Percentiles rank a stretch among this genome's conserved stretches.
Conservation (phyloP, 2,113 vertebrate species). For the Dendropsophus ebraccatus region DNA sequence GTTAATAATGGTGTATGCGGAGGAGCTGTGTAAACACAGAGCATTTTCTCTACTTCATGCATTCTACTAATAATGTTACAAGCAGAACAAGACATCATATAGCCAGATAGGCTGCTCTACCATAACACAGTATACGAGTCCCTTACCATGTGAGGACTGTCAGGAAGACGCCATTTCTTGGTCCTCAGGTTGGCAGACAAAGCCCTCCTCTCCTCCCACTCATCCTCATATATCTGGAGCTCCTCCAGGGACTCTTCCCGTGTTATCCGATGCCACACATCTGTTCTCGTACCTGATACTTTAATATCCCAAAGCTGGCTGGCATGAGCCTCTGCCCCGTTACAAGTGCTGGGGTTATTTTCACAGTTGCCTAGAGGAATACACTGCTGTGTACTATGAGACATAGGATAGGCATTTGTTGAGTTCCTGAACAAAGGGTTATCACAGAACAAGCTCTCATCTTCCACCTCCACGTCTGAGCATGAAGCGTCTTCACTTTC, state of each 20-base stretch:
- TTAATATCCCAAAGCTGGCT: constrained; percentile 17
- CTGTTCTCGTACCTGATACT: background rate
- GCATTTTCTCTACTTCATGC: too few relatives aligned
- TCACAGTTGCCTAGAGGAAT: background rate
- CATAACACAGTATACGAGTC: too few relatives aligned
- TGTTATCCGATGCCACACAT: background rate
- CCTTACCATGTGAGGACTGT: background rate
- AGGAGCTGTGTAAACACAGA: background rate
- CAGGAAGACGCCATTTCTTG: background rate
- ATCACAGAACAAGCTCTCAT: constrained; percentile 48
- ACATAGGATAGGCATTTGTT: background rate
- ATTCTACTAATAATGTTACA: background rate
- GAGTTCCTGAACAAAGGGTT: constrained; percentile 43
- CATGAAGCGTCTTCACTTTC: constrained; percentile 23
- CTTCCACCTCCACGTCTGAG: constrained; percentile 35
- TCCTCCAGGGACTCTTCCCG: constrained; percentile 42
- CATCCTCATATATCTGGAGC: constrained; percentile 55
- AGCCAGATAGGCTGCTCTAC: background rate
- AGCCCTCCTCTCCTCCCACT: constrained; percentile 37
- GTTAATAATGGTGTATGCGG: background rate
- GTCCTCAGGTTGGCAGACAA: background rate
- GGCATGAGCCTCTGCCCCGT: background rate
- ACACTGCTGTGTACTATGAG: background rate
- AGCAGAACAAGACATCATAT: background rate
- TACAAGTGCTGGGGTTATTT: background rate